Evolutionary conservation across 2,888 invertebrate species (phyloP).

Genomic region (Elysia crispata): DNA sequence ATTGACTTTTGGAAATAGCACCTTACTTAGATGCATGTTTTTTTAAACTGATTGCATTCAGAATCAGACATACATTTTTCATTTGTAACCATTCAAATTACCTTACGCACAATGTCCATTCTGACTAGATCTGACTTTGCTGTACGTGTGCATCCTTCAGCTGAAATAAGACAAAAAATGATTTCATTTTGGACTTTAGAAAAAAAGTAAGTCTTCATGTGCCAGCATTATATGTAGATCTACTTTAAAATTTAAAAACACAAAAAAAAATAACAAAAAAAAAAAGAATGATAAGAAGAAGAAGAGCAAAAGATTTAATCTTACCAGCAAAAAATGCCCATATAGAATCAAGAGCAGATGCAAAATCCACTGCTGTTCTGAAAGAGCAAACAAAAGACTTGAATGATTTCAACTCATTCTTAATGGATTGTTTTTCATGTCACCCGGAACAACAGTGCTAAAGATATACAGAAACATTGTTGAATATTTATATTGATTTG

Average conservation of each 20-base stretch:
- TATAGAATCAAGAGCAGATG: constrained; percentile 73
- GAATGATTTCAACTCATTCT: too few relatives aligned
- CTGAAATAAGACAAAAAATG: constrained; percentile 54
- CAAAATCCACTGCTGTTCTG: constrained; percentile 73
- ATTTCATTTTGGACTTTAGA: not conserved
- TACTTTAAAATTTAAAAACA: too few relatives aligned
- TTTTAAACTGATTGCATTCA: too few relatives aligned
- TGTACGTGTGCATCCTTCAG: constrained; percentile 72
- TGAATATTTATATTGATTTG: too few relatives aligned
- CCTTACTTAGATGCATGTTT: too few relatives aligned
- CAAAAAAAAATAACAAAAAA: not conserved
- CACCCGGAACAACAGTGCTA: too few relatives aligned
- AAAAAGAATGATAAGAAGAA: not conserved
- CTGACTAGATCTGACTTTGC: constrained; percentile 68
- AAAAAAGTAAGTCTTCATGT: not conserved
- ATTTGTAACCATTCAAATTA: constrained; percentile 49
- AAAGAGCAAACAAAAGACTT: constrained; percentile 33
- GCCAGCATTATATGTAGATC: too few relatives aligned
- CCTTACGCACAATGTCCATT: constrained; percentile 74
- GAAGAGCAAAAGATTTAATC: not conserved
- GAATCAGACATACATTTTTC: too few relatives aligned
- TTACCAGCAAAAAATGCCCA: constrained; percentile 75
- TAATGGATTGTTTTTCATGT: too few relatives aligned
- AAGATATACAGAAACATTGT: too few relatives aligned
- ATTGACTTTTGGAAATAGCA: too few relatives aligned